Evolutionary conservation across 2,797 vertebrate genomes (phyloP), one percentile per base, ranked within the genome.

Genomic region (Manis pentadactyla): DNA sequence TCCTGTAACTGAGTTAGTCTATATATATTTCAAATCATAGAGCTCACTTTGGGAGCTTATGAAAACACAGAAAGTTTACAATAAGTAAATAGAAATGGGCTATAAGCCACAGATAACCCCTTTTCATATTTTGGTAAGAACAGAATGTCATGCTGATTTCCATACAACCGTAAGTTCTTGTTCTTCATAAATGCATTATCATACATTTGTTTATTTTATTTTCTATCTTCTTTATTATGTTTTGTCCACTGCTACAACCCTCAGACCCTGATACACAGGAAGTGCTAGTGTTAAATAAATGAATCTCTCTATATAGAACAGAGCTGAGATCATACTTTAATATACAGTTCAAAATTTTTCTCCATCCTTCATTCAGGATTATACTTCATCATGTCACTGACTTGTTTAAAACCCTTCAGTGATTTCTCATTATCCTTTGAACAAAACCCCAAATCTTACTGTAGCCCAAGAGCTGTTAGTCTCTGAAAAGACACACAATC

Each of bases 341-440:
- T 12, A 89, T 34, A 77, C 51, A 82, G 57, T 66, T 78, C 49
- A 53, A 87, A 19, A 73, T 78, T 49, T 85, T 87, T 74, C 42
- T 87, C 61, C 89, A 63, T 61, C 75, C 92, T 87, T 66, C 89
- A 63, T 61, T 81, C 92, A 90, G 17, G 18, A 39, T 89, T 78
- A 23, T 25, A 81, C 37, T 92, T 77, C 9, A n/a, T 69, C 10
- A 90, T 49, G 59, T n/a, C 59, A 74, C 34, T 57, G 61, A 91
- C 37, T 82, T 75, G 27, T 69, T 74, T 68, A 86, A 86, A 92
- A 92, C 6, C 15, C 2, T 19, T 49, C 66, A 51, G 21, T n/a
- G 12, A 77, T 71, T 92, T 88, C 57, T 79, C n/a, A 27, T 39
- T 37, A 57, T 1, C 42, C 46, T 78, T 55, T 55, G 51, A 89